A percentile compares a stretch with the other conserved stretches of the same genome.
Conservation (phyloP, 2,888 invertebrate species). For the Plagodis dolabraria region DNA sequence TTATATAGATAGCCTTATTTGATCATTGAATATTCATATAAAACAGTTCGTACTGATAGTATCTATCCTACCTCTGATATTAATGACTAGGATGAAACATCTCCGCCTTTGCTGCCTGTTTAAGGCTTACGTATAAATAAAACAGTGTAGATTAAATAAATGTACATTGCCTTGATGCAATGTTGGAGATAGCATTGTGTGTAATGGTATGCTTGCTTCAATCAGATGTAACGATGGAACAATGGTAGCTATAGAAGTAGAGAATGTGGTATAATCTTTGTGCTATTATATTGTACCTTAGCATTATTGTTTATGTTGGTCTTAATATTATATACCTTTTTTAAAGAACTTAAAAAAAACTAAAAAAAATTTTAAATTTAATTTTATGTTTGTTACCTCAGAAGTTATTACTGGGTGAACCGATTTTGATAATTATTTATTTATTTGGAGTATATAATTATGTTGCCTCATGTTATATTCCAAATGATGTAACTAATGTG, state of each 20-base stretch:
- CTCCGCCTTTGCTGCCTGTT: slow-evolving; percentile 19
- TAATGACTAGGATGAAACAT: slow-evolving; percentile 17
- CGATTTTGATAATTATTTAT: too few species aligned
- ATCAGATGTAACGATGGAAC: not conserved
- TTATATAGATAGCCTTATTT: too few species aligned
- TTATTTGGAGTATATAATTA: too few species aligned
- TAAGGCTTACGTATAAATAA: slow-evolving; percentile 19
- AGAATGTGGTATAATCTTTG: slow-evolving; percentile 1
- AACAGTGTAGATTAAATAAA: not conserved
- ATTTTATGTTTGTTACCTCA: too few species aligned
- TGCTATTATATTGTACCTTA: not conserved
- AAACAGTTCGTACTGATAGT: slow-evolving; percentile 5
- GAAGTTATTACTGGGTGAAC: too few species aligned
- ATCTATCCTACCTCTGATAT: slow-evolving; percentile 20
- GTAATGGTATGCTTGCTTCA: slow-evolving; percentile 6
- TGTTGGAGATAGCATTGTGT: slow-evolving; percentile 25
- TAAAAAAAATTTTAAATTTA: too few species aligned
- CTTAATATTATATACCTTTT: too few species aligned
- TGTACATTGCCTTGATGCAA: slow-evolving; percentile 15
- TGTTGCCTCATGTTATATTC: too few species aligned
- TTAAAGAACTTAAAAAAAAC: too few species aligned
- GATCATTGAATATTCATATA: not conserved
- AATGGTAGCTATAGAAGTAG: slow-evolving; percentile 4
- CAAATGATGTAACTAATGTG: too few species aligned
- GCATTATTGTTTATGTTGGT: not conserved